Evolutionary conservation across 2,113 vertebrate genomes (phyloP).

Genomic region (Cathartes aura): DNA sequence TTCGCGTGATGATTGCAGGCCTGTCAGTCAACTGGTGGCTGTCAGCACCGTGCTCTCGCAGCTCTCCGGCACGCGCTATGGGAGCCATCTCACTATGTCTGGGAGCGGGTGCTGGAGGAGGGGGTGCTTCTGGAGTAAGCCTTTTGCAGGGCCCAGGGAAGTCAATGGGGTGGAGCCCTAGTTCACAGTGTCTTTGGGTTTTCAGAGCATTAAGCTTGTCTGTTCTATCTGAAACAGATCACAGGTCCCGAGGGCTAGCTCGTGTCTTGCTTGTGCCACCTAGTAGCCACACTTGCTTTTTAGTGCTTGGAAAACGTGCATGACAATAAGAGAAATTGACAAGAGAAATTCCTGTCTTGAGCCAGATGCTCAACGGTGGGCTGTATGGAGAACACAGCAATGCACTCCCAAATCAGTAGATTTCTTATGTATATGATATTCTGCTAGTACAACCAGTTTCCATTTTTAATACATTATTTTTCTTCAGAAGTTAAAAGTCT

Average conservation of each 20-base stretch:
- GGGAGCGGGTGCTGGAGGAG: not conserved
- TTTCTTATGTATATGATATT: not conserved
- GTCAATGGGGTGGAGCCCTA: rapidly evolving
- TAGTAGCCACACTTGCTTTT: not conserved
- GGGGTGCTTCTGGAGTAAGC: not conserved
- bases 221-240: not conserved
- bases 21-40: not conserved
- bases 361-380: not conserved
- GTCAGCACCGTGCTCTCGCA: not conserved
- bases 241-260: not conserved
- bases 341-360: not conserved
- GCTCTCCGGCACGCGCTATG: rapidly evolving
- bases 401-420: not conserved
- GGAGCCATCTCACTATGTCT: not conserved
- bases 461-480: not conserved
- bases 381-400: not conserved
- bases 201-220: not conserved
- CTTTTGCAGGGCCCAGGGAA: not conserved
- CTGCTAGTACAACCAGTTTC: not conserved
- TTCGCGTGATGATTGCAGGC: not conserved
- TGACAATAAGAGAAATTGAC: not conserved
- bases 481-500: not conserved
- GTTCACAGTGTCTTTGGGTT: not conserved
- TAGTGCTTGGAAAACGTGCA: not conserved
- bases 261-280: not conserved